Base-by-base conservation (phyloP, 1,140 invertebrate species). In the Patella vulgata region DNA sequence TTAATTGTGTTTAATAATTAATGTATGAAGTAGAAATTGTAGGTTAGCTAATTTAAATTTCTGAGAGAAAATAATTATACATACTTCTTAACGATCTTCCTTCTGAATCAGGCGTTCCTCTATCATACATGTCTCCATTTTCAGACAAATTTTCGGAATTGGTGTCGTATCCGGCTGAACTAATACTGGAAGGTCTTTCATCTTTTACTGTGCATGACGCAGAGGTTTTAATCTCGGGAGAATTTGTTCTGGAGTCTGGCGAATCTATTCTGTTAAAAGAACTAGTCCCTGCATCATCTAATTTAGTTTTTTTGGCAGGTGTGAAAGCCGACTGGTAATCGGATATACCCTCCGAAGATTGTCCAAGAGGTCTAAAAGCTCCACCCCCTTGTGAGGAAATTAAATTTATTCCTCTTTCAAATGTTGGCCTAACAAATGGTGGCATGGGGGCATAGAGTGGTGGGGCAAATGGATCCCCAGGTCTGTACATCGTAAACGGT, bases 241-340 rank as follows among this genome's bases (percentile, higher is more conserved):
- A 27, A 21, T 28, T 21, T 50, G 23, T 50, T 21, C 21, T 50
- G 11, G 23, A 27, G 4, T 27, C 23, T 50, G 12, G 19, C 3
- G 17, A 25, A 23, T 23, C 46, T 21, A 1, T 23, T 48, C 9
- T 23, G 25, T 17, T 48, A 23, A 6, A 23, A 23, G 46, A 25
- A 25, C 46, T 23, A 48, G 21, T 43, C 31, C 42, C 43, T 6
- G 56, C 23, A 19, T 81, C 77, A 36, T 80, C 78, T 33, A 66
- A 55, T 64, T 81, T 81, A 0, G 63, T 46, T 58, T 75, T 68
- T 60, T 81, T 81, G 1, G 79, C 73, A n/a, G 78, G 71, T 6
- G 79, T 73, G 61, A 82, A 82, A 28, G 81, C 81, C 0, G 81
- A 82, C 25, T 81, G 81, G 59, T 79, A 79, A 19, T 77, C 77